Conservation (phyloP, 2,888 invertebrate species). For the Seladonia tumulorum region DNA sequence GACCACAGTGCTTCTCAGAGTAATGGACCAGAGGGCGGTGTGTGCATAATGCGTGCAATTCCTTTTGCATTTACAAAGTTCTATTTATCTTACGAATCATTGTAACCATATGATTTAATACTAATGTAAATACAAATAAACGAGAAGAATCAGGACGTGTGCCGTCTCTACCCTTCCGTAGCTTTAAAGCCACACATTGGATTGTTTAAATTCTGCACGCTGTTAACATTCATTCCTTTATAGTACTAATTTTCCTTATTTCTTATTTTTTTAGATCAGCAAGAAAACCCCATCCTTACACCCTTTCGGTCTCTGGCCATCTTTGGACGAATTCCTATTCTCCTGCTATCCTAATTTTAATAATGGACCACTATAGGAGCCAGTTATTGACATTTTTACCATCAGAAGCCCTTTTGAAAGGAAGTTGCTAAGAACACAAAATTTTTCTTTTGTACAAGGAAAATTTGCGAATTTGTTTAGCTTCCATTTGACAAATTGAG, state of each 20-base stretch:
- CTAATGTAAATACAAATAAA: slow-evolving; percentile 65
- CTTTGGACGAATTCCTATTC: not conserved
- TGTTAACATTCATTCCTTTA: not conserved
- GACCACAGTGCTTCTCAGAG: slow-evolving; percentile 14
- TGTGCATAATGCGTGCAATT: slow-evolving; percentile 52
- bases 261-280: not conserved
- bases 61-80: slow-evolving; percentile 60
- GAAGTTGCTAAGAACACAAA: not conserved
- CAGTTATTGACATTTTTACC: too few relatives aligned
- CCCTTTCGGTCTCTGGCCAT: not conserved
- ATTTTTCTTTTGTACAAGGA: not conserved
- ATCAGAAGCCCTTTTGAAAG: too few relatives aligned
- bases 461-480: not conserved
- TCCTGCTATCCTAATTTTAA: not conserved
- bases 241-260: not conserved
- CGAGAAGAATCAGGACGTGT: slow-evolving; percentile 31
- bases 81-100: slow-evolving; percentile 56
- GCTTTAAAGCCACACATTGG: not conserved
- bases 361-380: too few relatives aligned
- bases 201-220: not conserved
- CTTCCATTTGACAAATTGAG: not conserved
- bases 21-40: slow-evolving; percentile 20
- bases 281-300: not conserved
- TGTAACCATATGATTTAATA: slow-evolving; percentile 61
- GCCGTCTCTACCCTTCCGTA: not conserved